Conservation (phyloP, 2,888 invertebrate species). For the Reticulitermes lucifugus region DNA sequence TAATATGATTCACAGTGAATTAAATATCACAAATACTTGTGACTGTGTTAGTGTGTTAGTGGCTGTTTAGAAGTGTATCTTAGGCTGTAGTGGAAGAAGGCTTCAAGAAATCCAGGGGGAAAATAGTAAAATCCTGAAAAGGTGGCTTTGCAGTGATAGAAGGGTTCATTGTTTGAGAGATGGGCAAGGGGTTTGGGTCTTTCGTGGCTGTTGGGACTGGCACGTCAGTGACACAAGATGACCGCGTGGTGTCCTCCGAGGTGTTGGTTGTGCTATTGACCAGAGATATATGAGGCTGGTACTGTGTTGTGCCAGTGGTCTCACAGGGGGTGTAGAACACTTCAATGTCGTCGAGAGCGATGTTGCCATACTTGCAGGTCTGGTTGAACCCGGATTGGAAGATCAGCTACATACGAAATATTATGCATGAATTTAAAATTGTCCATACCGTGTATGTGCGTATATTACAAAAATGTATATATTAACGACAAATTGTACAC, state of each 20-base stretch:
- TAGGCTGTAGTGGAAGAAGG: background rate
- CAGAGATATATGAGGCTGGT: background rate
- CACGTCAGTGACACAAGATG: background rate
- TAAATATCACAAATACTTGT: too few relatives aligned
- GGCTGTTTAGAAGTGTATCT: too few relatives aligned
- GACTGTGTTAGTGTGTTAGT: too few relatives aligned
- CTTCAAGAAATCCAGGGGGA: background rate
- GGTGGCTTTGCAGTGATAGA: background rate
- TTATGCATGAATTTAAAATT: too few relatives aligned
- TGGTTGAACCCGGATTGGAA: slow-evolving; percentile 56
- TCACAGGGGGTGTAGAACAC: slow-evolving; percentile 52
- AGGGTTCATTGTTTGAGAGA: background rate
- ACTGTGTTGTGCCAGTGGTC: background rate
- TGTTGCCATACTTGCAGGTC: slow-evolving; percentile 53
- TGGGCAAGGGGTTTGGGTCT: background rate
- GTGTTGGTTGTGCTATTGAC: background rate
- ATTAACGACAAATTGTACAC: too few relatives aligned
- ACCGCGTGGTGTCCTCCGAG: too few relatives aligned
- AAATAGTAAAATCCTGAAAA: background rate
- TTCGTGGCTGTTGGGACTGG: background rate
- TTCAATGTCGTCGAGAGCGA: slow-evolving; percentile 56
- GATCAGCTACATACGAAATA: slow-evolving; percentile 53
- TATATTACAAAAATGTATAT: too few relatives aligned
- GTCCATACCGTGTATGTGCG: too few relatives aligned
- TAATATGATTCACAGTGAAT: too few relatives aligned